Percentiles rank a stretch among this genome's conserved stretches.
Evolutionary conservation across 2,888 invertebrate species (phyloP).

Genomic region (Spatulosminthurus flaviceps): DNA sequence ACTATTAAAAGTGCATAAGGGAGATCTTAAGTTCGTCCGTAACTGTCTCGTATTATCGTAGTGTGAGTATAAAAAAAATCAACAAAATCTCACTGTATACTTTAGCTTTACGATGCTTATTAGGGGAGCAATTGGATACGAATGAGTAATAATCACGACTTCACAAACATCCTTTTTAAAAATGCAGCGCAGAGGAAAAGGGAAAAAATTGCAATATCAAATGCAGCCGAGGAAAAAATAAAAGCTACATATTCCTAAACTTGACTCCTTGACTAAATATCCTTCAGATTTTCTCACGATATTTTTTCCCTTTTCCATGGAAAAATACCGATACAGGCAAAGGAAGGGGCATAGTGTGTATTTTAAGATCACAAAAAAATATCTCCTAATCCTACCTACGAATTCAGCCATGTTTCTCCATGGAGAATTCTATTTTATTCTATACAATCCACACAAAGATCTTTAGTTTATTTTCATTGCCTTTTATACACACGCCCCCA

Average conservation of each 20-base stretch:
- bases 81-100: not conserved
- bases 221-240: not conserved
- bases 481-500: not conserved
- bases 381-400: too few species aligned
- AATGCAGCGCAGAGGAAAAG: too few species aligned
- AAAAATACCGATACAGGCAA: slow-evolving; percentile 26
- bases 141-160: slow-evolving; percentile 37
- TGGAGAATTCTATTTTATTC: too few species aligned
- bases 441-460: too few species aligned
- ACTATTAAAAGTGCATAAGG: too few species aligned
- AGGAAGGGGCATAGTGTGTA: not conserved
- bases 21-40: too few species aligned
- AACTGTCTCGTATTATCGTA: too few species aligned
- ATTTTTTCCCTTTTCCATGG: not conserved
- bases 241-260: not conserved
- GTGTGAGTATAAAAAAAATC: too few species aligned
- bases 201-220: not conserved
- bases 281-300: slow-evolving; percentile 17
- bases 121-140: slow-evolving; percentile 32
- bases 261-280: slow-evolving; percentile 12
- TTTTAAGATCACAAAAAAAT: not conserved
- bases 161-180: slow-evolving; percentile 1
- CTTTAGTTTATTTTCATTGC: too few species aligned
- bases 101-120: not conserved
- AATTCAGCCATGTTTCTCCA: too few species aligned